These are phyloP conservation scores for Hipposideros larvatus DNA, from an alignment of 2,797 vertebrate species.

Conservation along the genomic window DNA sequence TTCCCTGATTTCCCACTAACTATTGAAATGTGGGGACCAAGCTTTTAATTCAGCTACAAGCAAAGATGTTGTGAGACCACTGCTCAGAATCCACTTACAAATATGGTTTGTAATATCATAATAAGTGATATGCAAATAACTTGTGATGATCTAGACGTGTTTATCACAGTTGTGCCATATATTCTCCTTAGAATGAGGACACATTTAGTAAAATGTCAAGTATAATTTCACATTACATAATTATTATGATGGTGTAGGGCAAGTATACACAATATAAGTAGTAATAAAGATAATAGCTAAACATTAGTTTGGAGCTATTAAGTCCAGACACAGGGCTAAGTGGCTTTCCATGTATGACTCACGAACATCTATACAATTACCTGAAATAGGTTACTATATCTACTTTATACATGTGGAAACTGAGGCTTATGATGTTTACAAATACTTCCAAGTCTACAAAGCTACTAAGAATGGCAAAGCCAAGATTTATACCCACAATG, in stretches of 20 bases:
- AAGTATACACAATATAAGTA: neutral
- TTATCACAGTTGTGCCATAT: neutral
- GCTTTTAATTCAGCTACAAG: neutral
- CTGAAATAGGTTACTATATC: neutral
- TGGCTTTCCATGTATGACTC: neutral
- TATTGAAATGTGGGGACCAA: constrained; percentile 15
- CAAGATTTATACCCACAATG: neutral
- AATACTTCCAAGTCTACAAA: neutral
- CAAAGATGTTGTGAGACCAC: neutral
- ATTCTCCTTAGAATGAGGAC: neutral
- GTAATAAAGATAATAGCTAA: neutral
- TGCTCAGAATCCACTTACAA: constrained; percentile 11
- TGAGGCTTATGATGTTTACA: constrained; percentile 15
- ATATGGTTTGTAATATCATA: neutral
- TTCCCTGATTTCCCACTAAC: neutral
- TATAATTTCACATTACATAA: neutral
- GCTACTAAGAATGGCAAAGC: neutral
- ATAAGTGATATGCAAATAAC: neutral
- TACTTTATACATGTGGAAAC: neutral
- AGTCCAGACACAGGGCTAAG: neutral
- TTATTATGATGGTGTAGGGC: neutral
- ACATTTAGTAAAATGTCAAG: neutral
- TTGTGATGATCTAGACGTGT: neutral
- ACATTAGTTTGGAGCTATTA: neutral
- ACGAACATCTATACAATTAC: neutral